These are phyloP conservation scores for Cacoxenus indagator DNA, from an alignment of 2,888 invertebrate genomes.

Conservation along the genomic window DNA sequence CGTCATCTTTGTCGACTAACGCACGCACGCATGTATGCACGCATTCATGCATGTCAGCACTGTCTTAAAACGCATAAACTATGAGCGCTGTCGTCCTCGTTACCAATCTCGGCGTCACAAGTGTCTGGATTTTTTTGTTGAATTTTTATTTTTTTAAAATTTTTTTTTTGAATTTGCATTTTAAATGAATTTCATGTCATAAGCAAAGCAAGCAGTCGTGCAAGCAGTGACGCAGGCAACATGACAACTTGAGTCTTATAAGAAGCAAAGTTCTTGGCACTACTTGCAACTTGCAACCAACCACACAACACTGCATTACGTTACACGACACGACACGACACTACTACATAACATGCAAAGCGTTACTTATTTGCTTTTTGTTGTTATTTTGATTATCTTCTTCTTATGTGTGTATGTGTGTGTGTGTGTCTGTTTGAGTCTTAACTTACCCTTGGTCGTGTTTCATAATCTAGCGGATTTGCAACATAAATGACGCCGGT, in stretches of 20 bases:
- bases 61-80: background rate
- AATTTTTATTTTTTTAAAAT: background rate
- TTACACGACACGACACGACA: background rate
- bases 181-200: conserved; percentile 17
- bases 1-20: background rate
- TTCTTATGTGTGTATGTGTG: background rate
- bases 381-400: background rate
- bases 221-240: background rate
- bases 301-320: background rate
- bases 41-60: background rate
- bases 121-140: background rate
- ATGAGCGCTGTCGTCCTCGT: background rate
- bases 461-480: conserved; percentile 95
- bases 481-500: conserved; percentile 98
- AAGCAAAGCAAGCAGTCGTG: background rate
- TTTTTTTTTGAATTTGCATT: conserved; percentile 10
- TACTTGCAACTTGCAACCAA: background rate
- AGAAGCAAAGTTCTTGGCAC: conserved; percentile 7
- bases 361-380: background rate
- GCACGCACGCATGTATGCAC: background rate
- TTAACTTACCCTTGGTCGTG: conserved; percentile 89
- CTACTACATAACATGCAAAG: too few species aligned
- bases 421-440: background rate
- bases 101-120: background rate
- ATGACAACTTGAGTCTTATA: background rate